These are phyloP conservation scores for Paracyclopina nana DNA, from an alignment of 1,140 invertebrate species.

Conservation along the genomic window DNA sequence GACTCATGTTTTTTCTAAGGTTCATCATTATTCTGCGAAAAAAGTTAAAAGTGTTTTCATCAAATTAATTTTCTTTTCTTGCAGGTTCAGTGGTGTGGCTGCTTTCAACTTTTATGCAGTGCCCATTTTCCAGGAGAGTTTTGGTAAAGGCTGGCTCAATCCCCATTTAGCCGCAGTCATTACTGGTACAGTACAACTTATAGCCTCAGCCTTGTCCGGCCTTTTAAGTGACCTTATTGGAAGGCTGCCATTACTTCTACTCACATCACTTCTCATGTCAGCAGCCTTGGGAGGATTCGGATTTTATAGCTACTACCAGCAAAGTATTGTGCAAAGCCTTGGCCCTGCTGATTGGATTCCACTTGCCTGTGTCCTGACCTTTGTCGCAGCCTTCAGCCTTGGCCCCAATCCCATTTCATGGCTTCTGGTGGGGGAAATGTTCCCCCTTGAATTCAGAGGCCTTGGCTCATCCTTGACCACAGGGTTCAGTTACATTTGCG, in stretches of 20 bases:
- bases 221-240: constrained; percentile 57
- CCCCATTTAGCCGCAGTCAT: constrained; percentile 59
- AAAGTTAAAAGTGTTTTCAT: too few relatives aligned
- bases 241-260: constrained; percentile 30
- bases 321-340: constrained; percentile 17
- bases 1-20: constrained; percentile 60
- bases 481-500: constrained; percentile 64
- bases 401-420: constrained; percentile 76
- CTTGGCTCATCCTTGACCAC: constrained; percentile 60
- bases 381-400: constrained; percentile 59
- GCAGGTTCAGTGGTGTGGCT: constrained; percentile 48
- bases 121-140: constrained; percentile 49
- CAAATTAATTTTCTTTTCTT: constrained; percentile 1
- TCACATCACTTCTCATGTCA: not conserved
- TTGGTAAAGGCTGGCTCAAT: constrained; percentile 47
- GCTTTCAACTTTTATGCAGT: constrained; percentile 64
- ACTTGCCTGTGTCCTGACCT: constrained; percentile 52
- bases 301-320: constrained; percentile 24
- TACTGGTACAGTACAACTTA: constrained; percentile 49
- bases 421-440: constrained; percentile 65
- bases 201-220: constrained; percentile 52
- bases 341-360: constrained; percentile 52
- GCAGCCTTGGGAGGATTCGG: constrained; percentile 36
- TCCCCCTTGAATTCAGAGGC: constrained; percentile 60
- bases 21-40: not conserved